Evolutionary conservation across 2,888 invertebrate species (phyloP).

Genomic region (Lasius fuliginosus): DNA sequence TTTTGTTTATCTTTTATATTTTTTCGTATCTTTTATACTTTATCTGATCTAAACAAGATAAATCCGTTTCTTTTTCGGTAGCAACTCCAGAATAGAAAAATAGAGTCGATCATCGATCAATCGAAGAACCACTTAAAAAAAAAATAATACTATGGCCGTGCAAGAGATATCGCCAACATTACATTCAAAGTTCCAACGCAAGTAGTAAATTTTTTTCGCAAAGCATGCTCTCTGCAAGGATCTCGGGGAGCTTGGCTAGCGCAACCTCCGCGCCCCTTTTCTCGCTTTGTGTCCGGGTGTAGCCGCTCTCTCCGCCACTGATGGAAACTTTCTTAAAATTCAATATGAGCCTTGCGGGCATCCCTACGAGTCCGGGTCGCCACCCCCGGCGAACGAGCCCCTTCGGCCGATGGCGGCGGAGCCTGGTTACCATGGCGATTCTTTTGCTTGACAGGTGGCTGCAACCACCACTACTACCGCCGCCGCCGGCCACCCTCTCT

Average conservation of each 20-base stretch:
- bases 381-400: conserved; percentile 75
- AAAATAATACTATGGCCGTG: background rate
- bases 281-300: conserved; percentile 48
- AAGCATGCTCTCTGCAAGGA: background rate
- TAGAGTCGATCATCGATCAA: background rate
- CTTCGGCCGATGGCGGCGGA: conserved; percentile 75
- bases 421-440: conserved; percentile 85
- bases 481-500: conserved; percentile 41
- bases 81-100: background rate
- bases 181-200: background rate
- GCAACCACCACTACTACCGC: conserved; percentile 71
- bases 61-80: background rate
- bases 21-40: background rate
- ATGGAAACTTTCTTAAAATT: conserved; percentile 82
- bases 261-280: conserved; percentile 16
- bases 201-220: background rate
- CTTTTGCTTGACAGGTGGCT: conserved; percentile 85
- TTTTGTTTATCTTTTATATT: background rate
- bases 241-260: conserved; percentile 1
- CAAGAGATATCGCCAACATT: background rate
- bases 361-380: conserved; percentile 74
- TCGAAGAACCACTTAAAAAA: background rate
- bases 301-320: conserved; percentile 64
- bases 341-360: conserved; percentile 80
- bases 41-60: background rate